Evolutionary conservation across 2,888 invertebrate genomes (phyloP), one percentile per base, ranked within the genome.

Genomic region (Spodoptera exigua): DNA sequence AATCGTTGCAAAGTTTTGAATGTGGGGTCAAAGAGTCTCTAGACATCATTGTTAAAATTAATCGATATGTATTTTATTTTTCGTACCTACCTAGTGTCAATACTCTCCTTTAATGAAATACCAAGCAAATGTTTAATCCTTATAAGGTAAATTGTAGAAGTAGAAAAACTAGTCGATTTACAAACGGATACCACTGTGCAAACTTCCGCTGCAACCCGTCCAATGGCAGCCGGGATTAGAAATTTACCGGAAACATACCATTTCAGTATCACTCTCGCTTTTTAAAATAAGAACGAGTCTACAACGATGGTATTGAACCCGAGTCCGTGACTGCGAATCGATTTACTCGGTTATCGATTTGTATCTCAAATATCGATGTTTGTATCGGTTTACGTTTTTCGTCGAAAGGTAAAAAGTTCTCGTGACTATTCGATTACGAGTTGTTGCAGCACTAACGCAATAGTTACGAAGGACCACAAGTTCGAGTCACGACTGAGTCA

Each of bases 371-470:
- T n/a, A 27, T 21, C 21, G 5, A 21, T 27, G 27, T 54, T 57
- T 63, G 51, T 40, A 34, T 34, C 9, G 36, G 7, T 47, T 52
- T 52, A 53, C 35, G 36, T 34, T 65, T 60, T 58, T 58, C 46
- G 61, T 40, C 62, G 59, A 64, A 65, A 41, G 61, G 70, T 60
- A 65, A 69, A 81, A 81, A 81, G 49, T 72, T 13, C 66, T 79
- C 76, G 74, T 77, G 77, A 65, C 69, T 61, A 74, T 70, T 65
- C 61, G 70, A 81, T 86, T 81, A 82, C 69, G 70, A 63, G 45
- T 54, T 61, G 51, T 58, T 58, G 39, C 48, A 37, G 35, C 10
- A 10, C 55, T 60, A 62, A 71, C 68, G 74, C 70, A 75, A 79
- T 60, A 66, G 76, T 81, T 83, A 77, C 80, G 76, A 76, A 73